Conservation (phyloP, 2,888 invertebrate species). For the Andricus curvator region DNA sequence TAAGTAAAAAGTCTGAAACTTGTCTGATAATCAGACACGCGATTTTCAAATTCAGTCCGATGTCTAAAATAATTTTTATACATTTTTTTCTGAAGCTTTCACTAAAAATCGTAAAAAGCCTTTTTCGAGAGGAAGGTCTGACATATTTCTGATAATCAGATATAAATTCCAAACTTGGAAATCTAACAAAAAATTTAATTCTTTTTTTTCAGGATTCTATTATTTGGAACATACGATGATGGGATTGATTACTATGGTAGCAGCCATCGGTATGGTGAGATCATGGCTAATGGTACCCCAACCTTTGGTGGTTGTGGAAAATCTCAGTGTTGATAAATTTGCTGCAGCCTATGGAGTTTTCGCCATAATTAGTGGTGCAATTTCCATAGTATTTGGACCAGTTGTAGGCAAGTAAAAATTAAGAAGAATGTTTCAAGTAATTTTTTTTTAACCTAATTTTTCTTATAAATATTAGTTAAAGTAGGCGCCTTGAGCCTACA, state of each 20-base stretch:
- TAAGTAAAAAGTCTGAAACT: too few species aligned
- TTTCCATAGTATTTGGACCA: constrained; percentile 85
- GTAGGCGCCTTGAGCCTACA: too few species aligned
- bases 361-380: constrained; percentile 85
- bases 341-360: constrained; percentile 87
- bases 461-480: too few species aligned
- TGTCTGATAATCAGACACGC: too few species aligned
- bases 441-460: too few species aligned
- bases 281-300: constrained; percentile 86
- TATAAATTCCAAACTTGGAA: not conserved
- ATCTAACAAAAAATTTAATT: constrained; percentile 24
- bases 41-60: too few species aligned
- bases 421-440: too few species aligned
- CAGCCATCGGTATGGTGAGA: constrained; percentile 84
- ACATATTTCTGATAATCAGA: too few species aligned
- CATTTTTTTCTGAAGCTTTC: too few species aligned
- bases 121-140: too few species aligned
- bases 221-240: constrained; percentile 80
- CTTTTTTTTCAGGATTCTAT: constrained; percentile 80
- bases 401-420: constrained; percentile 81
- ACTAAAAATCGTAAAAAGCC: too few species aligned
- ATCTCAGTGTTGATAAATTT: constrained; percentile 84
- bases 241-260: constrained; percentile 82
- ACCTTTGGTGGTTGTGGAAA: constrained; percentile 85
- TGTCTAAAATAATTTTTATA: too few species aligned